Percentiles rank a stretch among this genome's conserved stretches.
Conservation (phyloP, 2,888 invertebrate species). For the Colletes collaris region DNA sequence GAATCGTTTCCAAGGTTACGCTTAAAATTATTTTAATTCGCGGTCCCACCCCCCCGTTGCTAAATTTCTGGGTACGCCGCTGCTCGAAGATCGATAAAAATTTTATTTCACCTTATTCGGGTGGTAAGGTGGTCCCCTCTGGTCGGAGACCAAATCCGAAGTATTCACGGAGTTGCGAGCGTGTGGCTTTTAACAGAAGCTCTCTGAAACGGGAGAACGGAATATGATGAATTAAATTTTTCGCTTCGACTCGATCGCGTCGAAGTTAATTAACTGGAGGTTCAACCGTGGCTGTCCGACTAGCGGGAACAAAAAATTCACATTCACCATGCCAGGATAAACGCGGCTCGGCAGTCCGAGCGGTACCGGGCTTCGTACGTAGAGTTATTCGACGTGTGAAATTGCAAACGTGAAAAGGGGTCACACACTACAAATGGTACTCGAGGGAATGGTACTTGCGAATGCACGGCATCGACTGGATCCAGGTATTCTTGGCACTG, state of each 20-base stretch:
- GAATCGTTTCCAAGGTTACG: too few relatives aligned
- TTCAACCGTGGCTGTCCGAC: slow-evolving; percentile 5
- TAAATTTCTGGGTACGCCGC: too few relatives aligned
- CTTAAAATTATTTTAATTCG: too few relatives aligned
- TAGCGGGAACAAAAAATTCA: slow-evolving; percentile 1
- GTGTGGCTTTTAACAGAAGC: neutral
- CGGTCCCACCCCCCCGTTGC: too few relatives aligned
- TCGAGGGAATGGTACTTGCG: too few relatives aligned
- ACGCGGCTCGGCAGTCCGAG: neutral
- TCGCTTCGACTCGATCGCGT: slow-evolving; percentile 6
- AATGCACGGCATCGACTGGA: too few relatives aligned
- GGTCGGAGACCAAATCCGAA: too few relatives aligned
- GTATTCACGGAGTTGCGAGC: neutral
- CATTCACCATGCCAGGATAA: slow-evolving; percentile 8
- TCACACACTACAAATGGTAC: too few relatives aligned
- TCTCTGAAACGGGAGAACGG: neutral
- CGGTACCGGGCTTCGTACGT: neutral
- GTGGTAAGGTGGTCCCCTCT: too few relatives aligned
- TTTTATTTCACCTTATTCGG: neutral
- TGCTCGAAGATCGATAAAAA: neutral
- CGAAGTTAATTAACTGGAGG: slow-evolving; percentile 11
- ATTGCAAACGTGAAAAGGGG: too few relatives aligned
- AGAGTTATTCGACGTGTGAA: neutral
- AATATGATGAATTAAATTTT: slow-evolving; percentile 29
- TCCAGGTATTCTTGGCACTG: too few relatives aligned